Evolutionary conservation across 1,140 invertebrate genomes (phyloP), one percentile per base, ranked within the genome.

Genomic region (Periplaneta americana): DNA sequence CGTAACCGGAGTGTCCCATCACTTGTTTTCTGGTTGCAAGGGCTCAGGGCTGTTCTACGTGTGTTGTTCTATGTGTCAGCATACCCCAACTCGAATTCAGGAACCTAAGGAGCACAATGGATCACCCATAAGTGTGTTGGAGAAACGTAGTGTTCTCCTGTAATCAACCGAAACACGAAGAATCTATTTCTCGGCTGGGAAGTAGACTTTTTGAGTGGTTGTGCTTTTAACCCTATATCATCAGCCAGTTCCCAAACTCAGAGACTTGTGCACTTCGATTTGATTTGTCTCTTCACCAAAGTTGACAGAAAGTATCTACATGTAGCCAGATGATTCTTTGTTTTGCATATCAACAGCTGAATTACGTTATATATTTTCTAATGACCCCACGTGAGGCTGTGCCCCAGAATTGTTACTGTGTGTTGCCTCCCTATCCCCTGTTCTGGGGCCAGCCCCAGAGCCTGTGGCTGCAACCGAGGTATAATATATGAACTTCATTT

Each of bases 41-140:
- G 84, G 84, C 84, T 85, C 84, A 85, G 84, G 84, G 84, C 84
- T 85, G 84, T 85, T 85, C 84, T 84, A 83, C 81, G 82, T 81
- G 81, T 32, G 31, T 28, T 39, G 34, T 77, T 81, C 31, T 6
- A 39, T 28, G 17, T 81, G 28, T 48, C 34, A 15, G 33, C 34
- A 80, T 74, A n/a, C 28, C 28, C 77, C 77, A 32, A n/a, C n/a
- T 78, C 22, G 28, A 28, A 32, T n/a, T 78, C 34, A n/a, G 9
- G 15, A 34, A 34, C 33, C 75, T 34, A 31, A 28, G 33, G 33
- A 28, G 33, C n/a, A 17, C n/a, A 17, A 57, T 31, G 57, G 28
- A 79, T 37, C 28, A 39, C 28, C 28, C 32, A 9, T 76, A 17
- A 28, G 9, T 34, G 78, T 80, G 48, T 39, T 6, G 32, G 34